Evolutionary conservation across 1,140 invertebrate species (phyloP).

Genomic region (Berghia stephanieae): DNA sequence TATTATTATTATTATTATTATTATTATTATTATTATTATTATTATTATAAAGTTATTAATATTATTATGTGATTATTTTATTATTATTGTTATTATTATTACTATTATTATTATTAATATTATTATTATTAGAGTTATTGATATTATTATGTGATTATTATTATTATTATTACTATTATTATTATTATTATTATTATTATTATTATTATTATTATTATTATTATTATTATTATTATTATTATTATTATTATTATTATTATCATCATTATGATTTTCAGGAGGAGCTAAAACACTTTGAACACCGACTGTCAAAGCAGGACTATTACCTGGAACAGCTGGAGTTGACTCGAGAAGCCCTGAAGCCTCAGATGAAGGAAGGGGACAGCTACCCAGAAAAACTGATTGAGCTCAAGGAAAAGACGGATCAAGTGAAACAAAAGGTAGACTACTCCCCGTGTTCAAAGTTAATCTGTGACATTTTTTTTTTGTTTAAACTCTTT

Average conservation of each 20-base stretch:
- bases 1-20: too few species aligned
- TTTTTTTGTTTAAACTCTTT: neutral
- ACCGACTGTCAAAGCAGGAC: slow-evolving; percentile 82
- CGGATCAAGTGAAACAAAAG: slow-evolving; percentile 70
- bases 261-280: slow-evolving; percentile 72
- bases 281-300: slow-evolving; percentile 89
- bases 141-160: too few species aligned
- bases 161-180: too few species aligned
- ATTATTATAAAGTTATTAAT: too few species aligned
- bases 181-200: too few species aligned
- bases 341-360: slow-evolving; percentile 65
- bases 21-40: too few species aligned
- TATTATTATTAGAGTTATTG: too few species aligned
- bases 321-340: slow-evolving; percentile 82
- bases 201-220: too few species aligned
- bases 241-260: slow-evolving; percentile 14
- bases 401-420: slow-evolving; percentile 71
- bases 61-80: too few species aligned
- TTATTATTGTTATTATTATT: too few species aligned
- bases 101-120: too few species aligned
- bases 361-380: slow-evolving; percentile 31
- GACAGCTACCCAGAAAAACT: slow-evolving; percentile 46
- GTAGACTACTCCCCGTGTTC: slow-evolving; percentile 71
- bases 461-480: neutral
- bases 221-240: too few species aligned